Percentiles rank a stretch among this genome's conserved stretches.
These are phyloP conservation scores for Dipodomys ordii DNA, from an alignment of 2,113 vertebrate genomes.

Conservation along the genomic window DNA sequence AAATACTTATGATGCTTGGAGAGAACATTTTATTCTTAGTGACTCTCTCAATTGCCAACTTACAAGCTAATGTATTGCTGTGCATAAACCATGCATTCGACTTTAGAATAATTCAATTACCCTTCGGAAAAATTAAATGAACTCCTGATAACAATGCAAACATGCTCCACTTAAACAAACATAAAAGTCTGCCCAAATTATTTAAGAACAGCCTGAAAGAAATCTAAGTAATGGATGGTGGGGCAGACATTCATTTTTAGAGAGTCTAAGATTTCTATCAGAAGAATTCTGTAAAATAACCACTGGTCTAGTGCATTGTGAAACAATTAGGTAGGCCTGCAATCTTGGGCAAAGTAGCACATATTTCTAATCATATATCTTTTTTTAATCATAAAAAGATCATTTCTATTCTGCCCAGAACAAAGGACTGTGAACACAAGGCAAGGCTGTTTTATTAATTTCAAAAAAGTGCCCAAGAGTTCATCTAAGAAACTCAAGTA, in stretches of 20 bases:
- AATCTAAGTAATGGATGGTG: constrained; percentile 50
- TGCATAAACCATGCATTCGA: constrained; percentile 69
- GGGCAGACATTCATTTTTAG: constrained; percentile 30
- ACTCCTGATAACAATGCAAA: constrained; percentile 70
- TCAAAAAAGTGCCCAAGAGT: background rate
- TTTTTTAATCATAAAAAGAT: constrained; percentile 6
- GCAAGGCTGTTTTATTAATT: background rate
- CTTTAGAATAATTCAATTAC: constrained; percentile 79
- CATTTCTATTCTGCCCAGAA: background rate
- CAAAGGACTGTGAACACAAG: background rate
- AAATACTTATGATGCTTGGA: constrained; percentile 63
- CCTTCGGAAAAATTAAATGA: constrained; percentile 76
- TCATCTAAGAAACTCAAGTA: constrained; percentile 8
- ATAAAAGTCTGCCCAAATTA: constrained; percentile 68
- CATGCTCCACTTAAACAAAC: constrained; percentile 68
- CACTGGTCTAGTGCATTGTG: background rate
- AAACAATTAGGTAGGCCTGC: background rate
- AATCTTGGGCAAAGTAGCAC: background rate
- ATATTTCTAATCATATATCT: background rate
- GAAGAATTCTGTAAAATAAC: background rate
- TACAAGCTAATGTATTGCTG: constrained; percentile 71
- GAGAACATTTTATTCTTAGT: constrained; percentile 73
- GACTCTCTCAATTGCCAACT: constrained; percentile 65
- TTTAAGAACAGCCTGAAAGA: constrained; percentile 69
- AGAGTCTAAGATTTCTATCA: background rate